Evolutionary conservation across 2,113 vertebrate species (phyloP).

Genomic region (Candoia aspera): DNA sequence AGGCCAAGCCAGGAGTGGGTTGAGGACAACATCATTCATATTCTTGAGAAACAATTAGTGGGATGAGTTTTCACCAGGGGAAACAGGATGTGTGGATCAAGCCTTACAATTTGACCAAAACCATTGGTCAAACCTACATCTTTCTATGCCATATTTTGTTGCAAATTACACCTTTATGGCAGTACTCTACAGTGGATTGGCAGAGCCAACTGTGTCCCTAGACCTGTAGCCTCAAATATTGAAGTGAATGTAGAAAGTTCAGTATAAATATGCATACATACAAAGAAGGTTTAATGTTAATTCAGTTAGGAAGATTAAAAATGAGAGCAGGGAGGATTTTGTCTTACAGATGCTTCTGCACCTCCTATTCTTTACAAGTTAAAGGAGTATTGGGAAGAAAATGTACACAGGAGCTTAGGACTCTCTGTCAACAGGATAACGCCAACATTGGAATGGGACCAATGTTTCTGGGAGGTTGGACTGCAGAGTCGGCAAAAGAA

Average conservation of each 20-base stretch:
- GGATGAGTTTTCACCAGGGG: background rate
- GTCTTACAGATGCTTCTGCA: background rate
- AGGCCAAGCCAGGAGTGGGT: background rate
- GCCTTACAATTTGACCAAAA: background rate
- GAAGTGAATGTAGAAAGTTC: background rate
- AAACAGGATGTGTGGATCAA: background rate
- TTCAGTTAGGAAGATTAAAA: background rate
- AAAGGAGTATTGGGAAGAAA: background rate
- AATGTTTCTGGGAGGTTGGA: background rate
- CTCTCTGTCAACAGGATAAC: background rate
- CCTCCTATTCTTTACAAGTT: background rate
- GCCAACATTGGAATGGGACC: background rate
- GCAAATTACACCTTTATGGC: background rate
- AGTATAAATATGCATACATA: background rate
- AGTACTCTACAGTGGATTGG: background rate
- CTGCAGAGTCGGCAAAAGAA: background rate
- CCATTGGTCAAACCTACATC: background rate
- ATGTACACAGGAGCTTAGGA: background rate
- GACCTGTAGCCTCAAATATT: background rate
- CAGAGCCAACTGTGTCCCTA: background rate
- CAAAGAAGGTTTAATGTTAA: background rate
- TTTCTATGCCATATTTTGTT: background rate
- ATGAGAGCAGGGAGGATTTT: background rate
- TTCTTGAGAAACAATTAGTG: background rate
- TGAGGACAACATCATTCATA: background rate